These are phyloP conservation scores for Pyrocephalus nanus DNA, from an alignment of 2,797 vertebrate species.

Conservation along the genomic window DNA sequence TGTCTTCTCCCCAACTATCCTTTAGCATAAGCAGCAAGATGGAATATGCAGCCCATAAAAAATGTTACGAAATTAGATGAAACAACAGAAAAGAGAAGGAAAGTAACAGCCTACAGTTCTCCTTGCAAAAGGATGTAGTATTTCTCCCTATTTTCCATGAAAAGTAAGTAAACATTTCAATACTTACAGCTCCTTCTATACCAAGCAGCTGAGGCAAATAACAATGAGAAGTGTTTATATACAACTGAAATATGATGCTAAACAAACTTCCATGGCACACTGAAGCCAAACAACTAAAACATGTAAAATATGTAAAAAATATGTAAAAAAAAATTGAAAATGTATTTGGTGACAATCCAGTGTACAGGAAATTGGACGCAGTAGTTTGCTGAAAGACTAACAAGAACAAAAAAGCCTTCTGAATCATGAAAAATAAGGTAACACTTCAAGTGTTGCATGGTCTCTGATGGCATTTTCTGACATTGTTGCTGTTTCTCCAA, in stretches of 20 bases:
- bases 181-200: not conserved
- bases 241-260: accelerated
- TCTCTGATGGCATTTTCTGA: not conserved
- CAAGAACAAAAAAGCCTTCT: not conserved
- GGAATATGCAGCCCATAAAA: not conserved
- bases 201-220: not conserved
- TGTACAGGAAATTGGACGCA: not conserved
- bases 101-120: not conserved
- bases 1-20: not conserved
- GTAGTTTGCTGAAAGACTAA: not conserved
- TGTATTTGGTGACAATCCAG: not conserved
- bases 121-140: not conserved
- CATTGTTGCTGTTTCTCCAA: not conserved
- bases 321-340: not conserved
- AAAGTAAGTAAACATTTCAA: not conserved
- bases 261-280: not conserved
- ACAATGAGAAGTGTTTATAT: not conserved
- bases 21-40: not conserved
- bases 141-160: not conserved
- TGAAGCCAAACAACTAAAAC: not conserved
- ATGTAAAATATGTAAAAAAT: too few species aligned
- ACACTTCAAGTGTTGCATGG: not conserved
- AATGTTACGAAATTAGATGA: not conserved
- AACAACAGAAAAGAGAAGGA: not conserved
- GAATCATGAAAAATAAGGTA: not conserved